Conservation (phyloP, 2,113 vertebrate species). For the human (Homo sapiens) region DNA sequence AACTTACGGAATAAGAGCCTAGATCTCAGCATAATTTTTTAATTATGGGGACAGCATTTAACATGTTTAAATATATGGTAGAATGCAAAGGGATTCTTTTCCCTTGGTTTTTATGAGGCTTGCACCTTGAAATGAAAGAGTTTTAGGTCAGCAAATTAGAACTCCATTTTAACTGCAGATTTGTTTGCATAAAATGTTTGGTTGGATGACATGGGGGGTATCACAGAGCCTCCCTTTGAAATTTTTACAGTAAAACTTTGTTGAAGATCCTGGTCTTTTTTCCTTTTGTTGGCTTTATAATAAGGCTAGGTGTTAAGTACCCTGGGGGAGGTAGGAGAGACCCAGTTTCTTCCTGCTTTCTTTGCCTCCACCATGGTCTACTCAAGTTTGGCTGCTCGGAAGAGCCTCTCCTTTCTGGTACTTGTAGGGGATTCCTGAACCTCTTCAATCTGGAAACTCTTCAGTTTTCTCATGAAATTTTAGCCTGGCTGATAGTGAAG, state of each 20-base stretch:
- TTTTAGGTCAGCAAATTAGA: conserved; percentile 13
- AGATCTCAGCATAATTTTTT: conserved; percentile 7
- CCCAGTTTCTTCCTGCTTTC: background rate
- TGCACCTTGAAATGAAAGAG: conserved; percentile 9
- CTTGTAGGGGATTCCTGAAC: background rate
- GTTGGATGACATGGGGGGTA: background rate
- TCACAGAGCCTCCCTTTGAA: background rate
- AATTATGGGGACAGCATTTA: background rate
- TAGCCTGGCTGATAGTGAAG: background rate
- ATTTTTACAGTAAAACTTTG: conserved; percentile 19
- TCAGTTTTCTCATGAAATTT: conserved; percentile 4
- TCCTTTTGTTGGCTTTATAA: background rate
- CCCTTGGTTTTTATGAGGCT: conserved; percentile 40
- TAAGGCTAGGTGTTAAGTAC: background rate
- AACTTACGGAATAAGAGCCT: background rate
- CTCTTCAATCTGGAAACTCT: background rate
- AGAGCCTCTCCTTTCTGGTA: background rate
- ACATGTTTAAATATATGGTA: background rate
- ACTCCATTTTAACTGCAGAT: background rate
- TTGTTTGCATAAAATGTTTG: background rate
- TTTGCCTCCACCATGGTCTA: background rate
- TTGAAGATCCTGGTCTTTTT: background rate
- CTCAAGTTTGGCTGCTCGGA: conserved; percentile 8
- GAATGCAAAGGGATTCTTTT: conserved; percentile 17
- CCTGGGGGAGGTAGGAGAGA: background rate